phyloP scores from a whole-genome alignment of 2,888 invertebrate genomes.

The Lasioglossum oenotherae region DNA sequence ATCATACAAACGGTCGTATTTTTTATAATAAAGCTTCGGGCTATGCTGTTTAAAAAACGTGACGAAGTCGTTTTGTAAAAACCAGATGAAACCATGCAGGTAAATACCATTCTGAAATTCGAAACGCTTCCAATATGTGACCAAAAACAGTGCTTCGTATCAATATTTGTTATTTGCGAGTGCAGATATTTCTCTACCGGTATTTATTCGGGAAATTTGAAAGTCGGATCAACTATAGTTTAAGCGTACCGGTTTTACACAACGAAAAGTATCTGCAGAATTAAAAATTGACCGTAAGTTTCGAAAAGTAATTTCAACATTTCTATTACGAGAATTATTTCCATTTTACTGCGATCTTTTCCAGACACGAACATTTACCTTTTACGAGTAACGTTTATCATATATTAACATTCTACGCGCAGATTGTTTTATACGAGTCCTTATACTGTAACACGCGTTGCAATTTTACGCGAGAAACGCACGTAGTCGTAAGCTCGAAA shows the following conservation, averaged over 20 bases:
- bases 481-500: background rate
- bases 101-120: background rate
- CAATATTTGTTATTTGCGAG: constrained; percentile 9
- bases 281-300: background rate
- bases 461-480: constrained; percentile 5
- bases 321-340: background rate
- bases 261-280: background rate
- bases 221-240: background rate
- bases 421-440: background rate
- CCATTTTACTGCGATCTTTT: background rate
- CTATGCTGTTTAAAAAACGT: background rate
- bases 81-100: background rate
- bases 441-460: constrained; percentile 2
- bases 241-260: background rate
- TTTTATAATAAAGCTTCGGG: too few species aligned
- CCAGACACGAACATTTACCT: background rate
- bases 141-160: background rate
- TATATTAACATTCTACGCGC: background rate
- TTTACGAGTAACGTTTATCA: background rate
- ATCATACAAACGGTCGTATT: background rate
- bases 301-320: background rate
- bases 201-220: background rate
- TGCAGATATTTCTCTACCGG: background rate
- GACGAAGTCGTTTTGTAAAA: background rate
- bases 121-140: background rate